Conservation (phyloP, 1,140 invertebrate genomes). For the Solen grandis region DNA sequence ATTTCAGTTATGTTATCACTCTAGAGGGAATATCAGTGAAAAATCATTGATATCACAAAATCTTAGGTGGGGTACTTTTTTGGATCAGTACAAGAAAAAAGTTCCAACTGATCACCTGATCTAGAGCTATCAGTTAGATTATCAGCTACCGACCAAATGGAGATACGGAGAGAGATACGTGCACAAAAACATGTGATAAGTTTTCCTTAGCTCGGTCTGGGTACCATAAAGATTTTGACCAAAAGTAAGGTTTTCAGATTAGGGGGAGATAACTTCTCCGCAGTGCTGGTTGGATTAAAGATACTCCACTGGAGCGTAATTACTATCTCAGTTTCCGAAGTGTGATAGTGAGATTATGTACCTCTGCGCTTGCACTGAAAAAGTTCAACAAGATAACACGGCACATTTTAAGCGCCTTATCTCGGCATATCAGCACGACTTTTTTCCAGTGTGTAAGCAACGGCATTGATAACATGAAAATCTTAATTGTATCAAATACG, state of each 20-base stretch:
- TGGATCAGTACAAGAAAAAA: constrained; percentile 39
- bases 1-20: constrained; percentile 53
- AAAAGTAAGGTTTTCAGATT: constrained; percentile 46
- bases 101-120: constrained; percentile 44
- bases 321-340: constrained; percentile 35
- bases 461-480: constrained; percentile 38
- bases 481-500: constrained; percentile 56
- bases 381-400: constrained; percentile 39
- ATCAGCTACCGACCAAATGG: constrained; percentile 46
- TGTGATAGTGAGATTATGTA: constrained; percentile 37
- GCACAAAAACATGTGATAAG: constrained; percentile 41
- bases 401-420: constrained; percentile 49
- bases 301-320: constrained; percentile 20
- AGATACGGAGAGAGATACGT: constrained; percentile 33
- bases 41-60: constrained; percentile 27
- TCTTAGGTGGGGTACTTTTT: constrained; percentile 57
- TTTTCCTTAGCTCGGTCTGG: constrained; percentile 27
- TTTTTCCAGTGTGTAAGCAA: constrained; percentile 34
- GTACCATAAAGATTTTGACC: constrained; percentile 46
- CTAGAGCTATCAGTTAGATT: constrained; percentile 10
- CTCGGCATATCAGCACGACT: neutral
- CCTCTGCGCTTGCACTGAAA: constrained; percentile 44
- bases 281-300: constrained; percentile 16
- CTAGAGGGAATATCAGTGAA: constrained; percentile 46
- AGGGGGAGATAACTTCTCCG: neutral